Conservation (phyloP, 2,113 vertebrate species). For the Periophthalmus modestus region DNA sequence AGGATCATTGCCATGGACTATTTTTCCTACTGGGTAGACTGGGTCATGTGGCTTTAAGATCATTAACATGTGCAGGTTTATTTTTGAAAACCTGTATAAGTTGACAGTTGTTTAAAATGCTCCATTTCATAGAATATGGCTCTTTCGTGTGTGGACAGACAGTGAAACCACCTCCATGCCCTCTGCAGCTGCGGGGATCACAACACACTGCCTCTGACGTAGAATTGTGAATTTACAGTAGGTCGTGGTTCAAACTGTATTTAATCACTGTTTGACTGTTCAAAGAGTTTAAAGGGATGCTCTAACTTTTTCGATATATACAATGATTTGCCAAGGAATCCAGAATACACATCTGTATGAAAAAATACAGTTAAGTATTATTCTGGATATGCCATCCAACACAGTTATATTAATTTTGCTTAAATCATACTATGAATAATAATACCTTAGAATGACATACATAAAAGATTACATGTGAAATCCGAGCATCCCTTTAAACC, state of each 20-base stretch:
- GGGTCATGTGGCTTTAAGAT: background rate
- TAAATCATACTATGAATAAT: background rate
- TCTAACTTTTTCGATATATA: background rate
- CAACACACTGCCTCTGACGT: conserved; percentile 82
- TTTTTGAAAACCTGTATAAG: conserved; percentile 7
- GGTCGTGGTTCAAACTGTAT: conserved; percentile 36
- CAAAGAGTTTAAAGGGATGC: conserved; percentile 46
- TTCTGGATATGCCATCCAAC: too few species aligned
- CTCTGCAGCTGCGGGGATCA: conserved; percentile 74
- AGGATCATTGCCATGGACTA: background rate
- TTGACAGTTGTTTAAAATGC: background rate
- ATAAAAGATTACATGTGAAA: background rate
- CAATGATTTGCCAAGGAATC: too few species aligned
- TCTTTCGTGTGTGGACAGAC: background rate
- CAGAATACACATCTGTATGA: too few species aligned
- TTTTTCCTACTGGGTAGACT: background rate
- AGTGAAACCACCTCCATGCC: conserved; percentile 25
- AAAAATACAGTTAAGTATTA: too few species aligned
- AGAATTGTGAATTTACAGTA: conserved; percentile 50
- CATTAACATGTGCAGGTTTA: conserved; percentile 74
- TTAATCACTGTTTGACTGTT: conserved; percentile 27
- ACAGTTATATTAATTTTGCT: background rate
- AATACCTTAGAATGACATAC: background rate
- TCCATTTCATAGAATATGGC: background rate
- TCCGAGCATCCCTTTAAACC: conserved; percentile 34